These are phyloP conservation scores for Heterodera filipjevi DNA, from an alignment of 2,888 invertebrate species.

Conservation along the genomic window DNA sequence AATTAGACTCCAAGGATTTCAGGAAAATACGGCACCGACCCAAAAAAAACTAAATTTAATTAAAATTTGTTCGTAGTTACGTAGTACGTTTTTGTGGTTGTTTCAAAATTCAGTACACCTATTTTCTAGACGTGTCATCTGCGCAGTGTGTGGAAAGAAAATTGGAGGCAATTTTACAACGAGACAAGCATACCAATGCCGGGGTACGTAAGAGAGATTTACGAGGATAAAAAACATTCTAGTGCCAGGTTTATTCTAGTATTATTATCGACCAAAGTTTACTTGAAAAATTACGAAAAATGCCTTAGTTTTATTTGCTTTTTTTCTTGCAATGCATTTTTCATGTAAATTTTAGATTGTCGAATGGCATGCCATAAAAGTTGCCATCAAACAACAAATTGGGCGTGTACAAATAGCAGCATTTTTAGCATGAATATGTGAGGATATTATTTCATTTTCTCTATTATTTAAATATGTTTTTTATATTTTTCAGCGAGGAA, in stretches of 20 bases:
- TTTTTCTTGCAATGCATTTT: no score
- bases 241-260: no score
- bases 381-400: slow-evolving; percentile 61
- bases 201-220: slow-evolving; percentile 60
- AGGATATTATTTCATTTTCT: slow-evolving; percentile 1
- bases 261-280: no score
- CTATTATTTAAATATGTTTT: neutral
- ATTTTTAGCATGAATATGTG: slow-evolving; percentile 33
- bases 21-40: no score
- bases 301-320: no score
- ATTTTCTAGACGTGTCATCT: slow-evolving; percentile 57
- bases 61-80: no score
- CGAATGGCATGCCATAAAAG: slow-evolving; percentile 64
- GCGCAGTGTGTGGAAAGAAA: slow-evolving; percentile 60
- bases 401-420: slow-evolving; percentile 49
- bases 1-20: no score
- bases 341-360: slow-evolving; percentile 64
- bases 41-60: no score
- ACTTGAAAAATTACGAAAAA: no score
- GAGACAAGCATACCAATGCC: slow-evolving; percentile 65
- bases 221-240: no score
- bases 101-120: no score
- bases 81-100: no score
- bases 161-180: slow-evolving; percentile 61
- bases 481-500: slow-evolving; percentile 47